Conservation (phyloP, 1,140 invertebrate species). For the Penaeus vannamei region DNA sequence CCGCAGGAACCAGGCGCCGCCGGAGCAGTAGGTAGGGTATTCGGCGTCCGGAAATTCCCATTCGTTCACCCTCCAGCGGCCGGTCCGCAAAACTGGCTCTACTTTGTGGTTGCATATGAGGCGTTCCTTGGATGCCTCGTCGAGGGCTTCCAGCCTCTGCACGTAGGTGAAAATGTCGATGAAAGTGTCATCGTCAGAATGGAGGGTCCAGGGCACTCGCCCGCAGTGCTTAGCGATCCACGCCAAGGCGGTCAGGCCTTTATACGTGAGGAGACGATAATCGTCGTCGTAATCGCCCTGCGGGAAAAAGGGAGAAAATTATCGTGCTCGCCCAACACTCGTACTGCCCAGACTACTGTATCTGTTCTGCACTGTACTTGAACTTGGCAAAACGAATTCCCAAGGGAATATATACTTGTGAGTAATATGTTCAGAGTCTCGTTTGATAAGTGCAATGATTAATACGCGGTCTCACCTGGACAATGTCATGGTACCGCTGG, state of each 20-base stretch:
- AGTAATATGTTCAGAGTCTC: too few species aligned
- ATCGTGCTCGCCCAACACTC: not conserved
- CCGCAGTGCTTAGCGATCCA: conserved; percentile 35
- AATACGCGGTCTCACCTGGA: conserved; percentile 36
- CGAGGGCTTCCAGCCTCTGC: not conserved
- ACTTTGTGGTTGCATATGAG: not conserved
- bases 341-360: too few species aligned
- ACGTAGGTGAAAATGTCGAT: conserved; percentile 29
- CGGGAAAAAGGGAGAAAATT: not conserved
- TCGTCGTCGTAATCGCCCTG: conserved; percentile 49
- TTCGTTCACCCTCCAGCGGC: conserved; percentile 20
- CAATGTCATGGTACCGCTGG: conserved; percentile 51
- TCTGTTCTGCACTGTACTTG: too few species aligned
- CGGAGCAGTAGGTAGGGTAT: conserved; percentile 39
- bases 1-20: conserved; percentile 27
- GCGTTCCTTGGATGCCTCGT: not conserved
- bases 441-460: too few species aligned
- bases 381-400: too few species aligned
- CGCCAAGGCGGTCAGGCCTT: conserved; percentile 18
- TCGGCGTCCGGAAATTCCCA: not conserved
- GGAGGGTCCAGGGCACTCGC: conserved; percentile 43
- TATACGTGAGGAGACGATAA: conserved; percentile 41
- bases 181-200: conserved; percentile 37
- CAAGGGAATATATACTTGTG: too few species aligned
- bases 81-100: not conserved